Evolutionary conservation across 2,888 invertebrate species (phyloP).

Genomic region (Pilophorus perplexus): DNA sequence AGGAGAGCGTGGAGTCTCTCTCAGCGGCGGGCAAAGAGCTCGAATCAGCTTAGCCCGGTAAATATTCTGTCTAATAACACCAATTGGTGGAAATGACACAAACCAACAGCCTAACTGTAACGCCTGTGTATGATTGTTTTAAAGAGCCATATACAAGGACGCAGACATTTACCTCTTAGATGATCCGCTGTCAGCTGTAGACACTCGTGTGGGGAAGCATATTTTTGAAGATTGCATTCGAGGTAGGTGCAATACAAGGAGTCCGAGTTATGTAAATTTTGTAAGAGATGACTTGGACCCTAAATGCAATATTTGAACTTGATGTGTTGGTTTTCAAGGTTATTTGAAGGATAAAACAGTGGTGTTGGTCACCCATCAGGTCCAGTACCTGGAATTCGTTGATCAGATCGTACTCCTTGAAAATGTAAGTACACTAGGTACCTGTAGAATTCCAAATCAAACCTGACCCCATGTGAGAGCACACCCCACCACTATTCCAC

Average conservation of each 20-base stretch:
- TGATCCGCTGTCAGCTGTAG: slow-evolving; percentile 60
- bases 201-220: slow-evolving; percentile 57
- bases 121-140: too few species aligned
- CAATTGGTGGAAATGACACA: too few species aligned
- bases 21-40: slow-evolving; percentile 86
- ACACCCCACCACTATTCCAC: not conserved
- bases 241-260: too few species aligned
- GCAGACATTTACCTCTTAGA: slow-evolving; percentile 60
- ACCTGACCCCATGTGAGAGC: too few species aligned
- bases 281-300: too few species aligned
- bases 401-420: slow-evolving; percentile 58
- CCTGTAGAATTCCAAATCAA: too few species aligned
- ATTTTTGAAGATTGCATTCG: slow-evolving; percentile 58
- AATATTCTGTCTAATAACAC: not conserved
- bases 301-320: too few species aligned
- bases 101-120: too few species aligned
- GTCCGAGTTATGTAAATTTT: too few species aligned
- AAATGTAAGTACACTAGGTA: slow-evolving; percentile 52
- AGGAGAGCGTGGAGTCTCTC: slow-evolving; percentile 79
- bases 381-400: slow-evolving; percentile 71
- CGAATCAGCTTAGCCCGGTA: slow-evolving; percentile 58
- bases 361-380: too few species aligned
- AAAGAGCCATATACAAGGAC: slow-evolving; percentile 57
- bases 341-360: too few species aligned
- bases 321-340: slow-evolving; percentile 2